phyloP scores from a whole-genome alignment of 1,140 invertebrate genomes.

The Tetramorium parvispinum region DNA sequence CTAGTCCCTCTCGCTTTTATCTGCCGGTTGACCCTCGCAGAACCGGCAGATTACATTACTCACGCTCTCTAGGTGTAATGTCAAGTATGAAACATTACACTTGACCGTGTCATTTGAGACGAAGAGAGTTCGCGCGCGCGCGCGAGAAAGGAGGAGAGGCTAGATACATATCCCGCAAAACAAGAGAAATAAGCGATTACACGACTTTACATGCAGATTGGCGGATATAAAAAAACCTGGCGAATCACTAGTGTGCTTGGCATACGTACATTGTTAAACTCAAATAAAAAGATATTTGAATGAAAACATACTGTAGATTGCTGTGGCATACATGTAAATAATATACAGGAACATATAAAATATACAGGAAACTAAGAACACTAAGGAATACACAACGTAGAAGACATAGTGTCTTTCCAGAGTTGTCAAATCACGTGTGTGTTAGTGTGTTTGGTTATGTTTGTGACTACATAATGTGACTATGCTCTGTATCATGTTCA shows the following conservation, averaged over 20 bases:
- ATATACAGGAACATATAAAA: too few species aligned
- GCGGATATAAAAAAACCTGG: neutral
- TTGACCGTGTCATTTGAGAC: neutral
- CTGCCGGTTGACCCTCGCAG: neutral
- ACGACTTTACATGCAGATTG: neutral
- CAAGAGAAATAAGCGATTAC: constrained; percentile 5
- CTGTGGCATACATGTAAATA: too few species aligned
- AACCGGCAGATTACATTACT: constrained; percentile 65
- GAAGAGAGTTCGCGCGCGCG: constrained; percentile 11
- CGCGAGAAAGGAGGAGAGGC: neutral
- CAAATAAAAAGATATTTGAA: too few species aligned
- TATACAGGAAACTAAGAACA: too few species aligned
- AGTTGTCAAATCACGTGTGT: too few species aligned
- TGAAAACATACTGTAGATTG: too few species aligned
- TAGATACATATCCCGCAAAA: constrained; percentile 29
- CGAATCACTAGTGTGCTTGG: neutral
- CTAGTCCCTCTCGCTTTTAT: neutral
- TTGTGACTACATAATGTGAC: too few species aligned
- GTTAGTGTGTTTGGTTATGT: too few species aligned
- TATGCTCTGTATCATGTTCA: too few species aligned
- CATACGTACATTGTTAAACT: too few species aligned
- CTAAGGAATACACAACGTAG: too few species aligned
- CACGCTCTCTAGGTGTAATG: constrained; percentile 43
- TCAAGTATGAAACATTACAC: constrained; percentile 73
- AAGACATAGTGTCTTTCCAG: too few species aligned